Percentiles rank a stretch among this genome's conserved stretches.
Evolutionary conservation across 2,797 vertebrate species (phyloP).

Genomic region (Hybognathus amarus): DNA sequence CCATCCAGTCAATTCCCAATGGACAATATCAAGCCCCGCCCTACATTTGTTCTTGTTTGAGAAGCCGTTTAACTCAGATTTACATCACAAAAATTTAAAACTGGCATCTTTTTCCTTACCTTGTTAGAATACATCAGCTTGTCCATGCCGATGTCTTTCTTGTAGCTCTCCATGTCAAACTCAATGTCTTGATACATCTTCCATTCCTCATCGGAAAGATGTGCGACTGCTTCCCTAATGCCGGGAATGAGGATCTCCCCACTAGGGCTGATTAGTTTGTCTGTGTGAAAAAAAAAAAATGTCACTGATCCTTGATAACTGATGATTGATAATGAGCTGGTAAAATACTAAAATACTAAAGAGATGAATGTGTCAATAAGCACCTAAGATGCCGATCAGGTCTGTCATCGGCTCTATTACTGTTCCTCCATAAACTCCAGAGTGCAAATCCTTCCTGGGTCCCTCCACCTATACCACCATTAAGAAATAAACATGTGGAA

Average conservation of each 20-base stretch:
- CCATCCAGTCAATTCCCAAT: neutral
- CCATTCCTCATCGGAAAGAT: constrained; percentile 83
- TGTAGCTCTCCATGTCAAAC: constrained; percentile 84
- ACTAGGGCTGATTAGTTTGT: constrained; percentile 84
- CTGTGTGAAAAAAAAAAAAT: constrained; percentile 64
- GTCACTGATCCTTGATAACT: neutral
- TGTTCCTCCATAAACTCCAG: constrained; percentile 89
- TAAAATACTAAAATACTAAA: neutral
- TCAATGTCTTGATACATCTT: constrained; percentile 80
- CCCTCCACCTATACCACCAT: constrained; percentile 80
- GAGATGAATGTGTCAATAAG: neutral
- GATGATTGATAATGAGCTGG: neutral
- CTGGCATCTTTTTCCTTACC: constrained; percentile 61
- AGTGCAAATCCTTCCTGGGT: constrained; percentile 88
- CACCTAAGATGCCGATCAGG: constrained; percentile 89
- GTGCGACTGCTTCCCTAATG: constrained; percentile 82
- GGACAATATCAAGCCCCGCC: neutral
- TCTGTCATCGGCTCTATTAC: constrained; percentile 90
- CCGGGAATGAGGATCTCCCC: constrained; percentile 89
- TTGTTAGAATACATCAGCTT: constrained; percentile 87
- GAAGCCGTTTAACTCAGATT: neutral
- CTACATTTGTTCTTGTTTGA: neutral
- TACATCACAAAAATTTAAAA: neutral
- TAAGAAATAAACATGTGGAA: constrained; percentile 6
- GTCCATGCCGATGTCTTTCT: constrained; percentile 74